Evolutionary conservation across 2,888 invertebrate genomes (phyloP), one percentile per base, ranked within the genome.

Genomic region (Synanthedon vespiformis): DNA sequence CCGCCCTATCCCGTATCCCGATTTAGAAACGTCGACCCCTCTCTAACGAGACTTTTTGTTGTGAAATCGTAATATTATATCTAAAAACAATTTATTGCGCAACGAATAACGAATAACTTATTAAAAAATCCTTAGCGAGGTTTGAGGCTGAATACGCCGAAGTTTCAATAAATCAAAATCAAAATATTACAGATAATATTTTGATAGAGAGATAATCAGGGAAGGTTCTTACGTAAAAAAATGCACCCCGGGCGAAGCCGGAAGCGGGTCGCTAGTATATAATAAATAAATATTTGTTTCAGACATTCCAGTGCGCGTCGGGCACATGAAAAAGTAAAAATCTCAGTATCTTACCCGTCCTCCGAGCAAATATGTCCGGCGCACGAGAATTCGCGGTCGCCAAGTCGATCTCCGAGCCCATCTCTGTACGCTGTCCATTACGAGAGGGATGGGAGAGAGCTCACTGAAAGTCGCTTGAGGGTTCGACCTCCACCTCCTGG

Each of bases 311-410:
- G 92, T 49, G 89, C 90, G 12, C 82, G 91, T 12, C 74, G 89
- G 51, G 89, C 90, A 12, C 93, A 92, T 69, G 95, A 95, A 61
- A 93, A 93, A 71, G 93, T 95, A 58, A 95, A 95, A 77, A 95
- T 95, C 66, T 94, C 94, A 56, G 94, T 95, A 1, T 94, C 94
- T 22, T 95, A 94, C 74, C 94, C 95, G 3, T 94, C 94, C 52
- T 92, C 90, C 55, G 94, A 95, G 63, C 93, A 93, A 63, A 89
- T 91, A 48, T 88, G 88, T 55, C 70, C 80, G 10, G 72, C 74
- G 0, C 73, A 78, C 47, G 85, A 86, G 55, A 80, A 80, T 61
- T 80, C 87, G 3, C 71, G 80, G 48, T 80, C 87, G 11, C 76
- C 86, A 0, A 68, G 67, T 52, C 53, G 85, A 1, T 86, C 86